Evolutionary conservation across 2,113 vertebrate genomes (phyloP).

Genomic region (Menidia beryllina): DNA sequence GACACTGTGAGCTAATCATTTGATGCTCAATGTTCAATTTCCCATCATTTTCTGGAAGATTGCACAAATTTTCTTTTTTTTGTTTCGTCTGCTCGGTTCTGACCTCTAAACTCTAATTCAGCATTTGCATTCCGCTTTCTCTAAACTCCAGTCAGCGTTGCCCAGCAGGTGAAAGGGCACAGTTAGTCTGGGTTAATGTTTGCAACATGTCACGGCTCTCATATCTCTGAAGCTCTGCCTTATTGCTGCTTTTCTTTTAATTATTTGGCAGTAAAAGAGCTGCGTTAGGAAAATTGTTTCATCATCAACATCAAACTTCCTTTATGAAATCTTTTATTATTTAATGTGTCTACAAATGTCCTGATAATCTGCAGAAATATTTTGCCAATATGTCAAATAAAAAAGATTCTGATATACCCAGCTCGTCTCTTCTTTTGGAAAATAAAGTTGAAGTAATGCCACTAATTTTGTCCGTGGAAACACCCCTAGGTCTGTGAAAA

Average conservation of each 20-base stretch:
- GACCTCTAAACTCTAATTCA: slow-evolving; percentile 6
- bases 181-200: background rate
- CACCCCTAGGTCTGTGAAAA: too few species aligned
- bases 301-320: background rate
- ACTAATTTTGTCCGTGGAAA: too few species aligned
- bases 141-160: slow-evolving; percentile 11
- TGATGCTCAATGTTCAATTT: slow-evolving; percentile 6
- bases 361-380: slow-evolving; percentile 18
- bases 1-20: slow-evolving; percentile 12
- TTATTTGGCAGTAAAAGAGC: background rate
- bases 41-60: background rate
- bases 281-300: background rate
- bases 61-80: background rate
- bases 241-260: slow-evolving; percentile 1
- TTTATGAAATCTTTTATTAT: slow-evolving; percentile 4
- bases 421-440: background rate
- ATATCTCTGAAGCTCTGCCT: background rate
- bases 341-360: slow-evolving; percentile 27
- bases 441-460: too few species aligned
- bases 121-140: slow-evolving; percentile 21
- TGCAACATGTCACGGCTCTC: background rate
- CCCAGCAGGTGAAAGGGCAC: background rate
- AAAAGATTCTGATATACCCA: slow-evolving; percentile 50
- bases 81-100: background rate
- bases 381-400: slow-evolving; percentile 52